Percentiles rank a stretch among this genome's conserved stretches.
Conservation (phyloP, 2,888 invertebrate genomes). For the Pharmacophagus antenor region DNA sequence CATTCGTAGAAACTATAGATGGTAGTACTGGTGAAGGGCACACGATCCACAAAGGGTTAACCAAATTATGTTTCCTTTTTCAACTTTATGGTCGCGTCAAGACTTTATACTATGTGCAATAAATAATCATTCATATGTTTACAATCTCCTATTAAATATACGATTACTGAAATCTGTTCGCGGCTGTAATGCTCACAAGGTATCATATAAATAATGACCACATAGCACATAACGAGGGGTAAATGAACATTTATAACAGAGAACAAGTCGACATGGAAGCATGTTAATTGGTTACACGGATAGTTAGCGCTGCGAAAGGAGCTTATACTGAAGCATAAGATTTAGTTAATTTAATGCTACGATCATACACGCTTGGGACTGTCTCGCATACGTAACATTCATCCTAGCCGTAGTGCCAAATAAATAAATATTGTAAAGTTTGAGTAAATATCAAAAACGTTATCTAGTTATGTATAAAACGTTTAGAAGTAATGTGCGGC, state of each 20-base stretch:
- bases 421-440: too few relatives aligned
- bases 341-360: not conserved
- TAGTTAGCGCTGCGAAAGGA: slow-evolving; percentile 30
- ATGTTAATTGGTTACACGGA: slow-evolving; percentile 38
- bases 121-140: too few relatives aligned
- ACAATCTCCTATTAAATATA: slow-evolving; percentile 4
- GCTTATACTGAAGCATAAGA: slow-evolving; percentile 8
- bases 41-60: too few relatives aligned
- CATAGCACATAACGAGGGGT: slow-evolving; percentile 16
- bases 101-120: too few relatives aligned
- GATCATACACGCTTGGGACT: not conserved
- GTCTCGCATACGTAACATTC: not conserved
- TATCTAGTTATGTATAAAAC: too few relatives aligned
- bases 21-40: too few relatives aligned
- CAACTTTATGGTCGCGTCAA: too few relatives aligned
- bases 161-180: slow-evolving; percentile 7
- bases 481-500: too few relatives aligned
- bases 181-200: slow-evolving; percentile 17
- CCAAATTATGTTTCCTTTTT: too few relatives aligned
- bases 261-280: slow-evolving; percentile 46
- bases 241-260: slow-evolving; percentile 50
- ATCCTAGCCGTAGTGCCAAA: too few relatives aligned
- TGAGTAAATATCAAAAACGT: too few relatives aligned
- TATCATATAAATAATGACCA: slow-evolving; percentile 24
- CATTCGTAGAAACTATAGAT: too few relatives aligned